phyloP scores from a whole-genome alignment of 2,797 vertebrate species.

The Typhlichthys subterraneus region DNA sequence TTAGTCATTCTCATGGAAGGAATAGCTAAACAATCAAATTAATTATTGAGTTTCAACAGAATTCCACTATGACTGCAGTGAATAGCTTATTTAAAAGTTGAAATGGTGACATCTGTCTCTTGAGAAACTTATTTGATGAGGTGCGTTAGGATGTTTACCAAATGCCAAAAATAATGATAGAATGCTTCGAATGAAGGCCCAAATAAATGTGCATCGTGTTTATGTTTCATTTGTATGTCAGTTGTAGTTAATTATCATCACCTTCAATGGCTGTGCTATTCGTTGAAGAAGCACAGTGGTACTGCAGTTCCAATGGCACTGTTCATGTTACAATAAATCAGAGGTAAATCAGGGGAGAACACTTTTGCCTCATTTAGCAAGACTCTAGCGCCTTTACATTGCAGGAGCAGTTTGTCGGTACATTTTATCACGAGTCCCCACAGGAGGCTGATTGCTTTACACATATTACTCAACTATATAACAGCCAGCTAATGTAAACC shows the following conservation, averaged over 20 bases:
- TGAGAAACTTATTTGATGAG: slow-evolving; percentile 40
- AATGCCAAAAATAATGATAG: slow-evolving; percentile 38
- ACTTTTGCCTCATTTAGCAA: slow-evolving; percentile 59
- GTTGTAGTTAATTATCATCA: slow-evolving; percentile 35
- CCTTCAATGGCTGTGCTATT: slow-evolving; percentile 23
- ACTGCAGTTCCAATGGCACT: slow-evolving; percentile 33
- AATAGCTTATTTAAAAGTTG: slow-evolving; percentile 38
- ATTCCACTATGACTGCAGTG: neutral
- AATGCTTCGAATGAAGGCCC: slow-evolving; percentile 28
- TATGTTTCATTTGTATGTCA: slow-evolving; percentile 25
- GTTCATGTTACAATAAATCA: slow-evolving; percentile 58
- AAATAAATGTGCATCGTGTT: slow-evolving; percentile 31
- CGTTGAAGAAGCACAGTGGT: slow-evolving; percentile 34
- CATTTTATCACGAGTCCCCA: slow-evolving; percentile 47
- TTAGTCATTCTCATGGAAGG: slow-evolving; percentile 55
- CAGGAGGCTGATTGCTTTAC: slow-evolving; percentile 62
- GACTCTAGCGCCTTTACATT: slow-evolving; percentile 63
- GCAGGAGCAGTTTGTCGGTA: slow-evolving; percentile 51
- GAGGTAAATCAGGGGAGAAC: slow-evolving; percentile 55
- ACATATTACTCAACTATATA: slow-evolving; percentile 33
- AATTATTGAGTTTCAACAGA: slow-evolving; percentile 6
- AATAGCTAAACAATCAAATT: slow-evolving; percentile 39
- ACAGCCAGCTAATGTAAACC: slow-evolving; percentile 56
- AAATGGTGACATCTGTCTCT: slow-evolving; percentile 49
- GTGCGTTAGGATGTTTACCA: slow-evolving; percentile 27